phyloP scores from a whole-genome alignment of 2,797 vertebrate species.

The Glyptemys insculpta region DNA sequence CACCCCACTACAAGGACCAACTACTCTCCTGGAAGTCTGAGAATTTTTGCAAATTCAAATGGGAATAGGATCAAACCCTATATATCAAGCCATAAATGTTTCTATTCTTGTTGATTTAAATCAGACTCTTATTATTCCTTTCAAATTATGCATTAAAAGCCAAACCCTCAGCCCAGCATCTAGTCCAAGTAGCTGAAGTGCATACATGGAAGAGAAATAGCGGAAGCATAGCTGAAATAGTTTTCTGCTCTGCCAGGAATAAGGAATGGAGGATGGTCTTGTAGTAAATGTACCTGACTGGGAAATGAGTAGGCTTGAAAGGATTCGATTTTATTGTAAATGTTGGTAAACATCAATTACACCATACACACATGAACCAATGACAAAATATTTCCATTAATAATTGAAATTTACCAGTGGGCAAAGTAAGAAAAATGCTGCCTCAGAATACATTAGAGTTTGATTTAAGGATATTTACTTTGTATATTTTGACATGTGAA shows the following conservation, averaged over 20 bases:
- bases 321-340: not conserved
- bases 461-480: not conserved
- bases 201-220: not conserved
- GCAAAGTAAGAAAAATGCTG: not conserved
- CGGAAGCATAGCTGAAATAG: not conserved
- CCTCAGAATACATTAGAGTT: not conserved
- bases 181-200: not conserved
- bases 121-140: not conserved
- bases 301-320: not conserved
- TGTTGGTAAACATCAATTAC: not conserved
- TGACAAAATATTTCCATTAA: not conserved
- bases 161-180: not conserved
- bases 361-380: not conserved
- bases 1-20: not conserved
- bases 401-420: not conserved
- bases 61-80: not conserved
- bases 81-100: not conserved
- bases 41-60: not conserved
- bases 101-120: not conserved
- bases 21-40: not conserved
- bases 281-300: not conserved
- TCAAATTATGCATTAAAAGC: not conserved
- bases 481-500: not conserved
- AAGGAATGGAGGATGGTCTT: not conserved
- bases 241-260: not conserved